Conservation (phyloP, 1,140 invertebrate genomes). For the Gryon sp. region DNA sequence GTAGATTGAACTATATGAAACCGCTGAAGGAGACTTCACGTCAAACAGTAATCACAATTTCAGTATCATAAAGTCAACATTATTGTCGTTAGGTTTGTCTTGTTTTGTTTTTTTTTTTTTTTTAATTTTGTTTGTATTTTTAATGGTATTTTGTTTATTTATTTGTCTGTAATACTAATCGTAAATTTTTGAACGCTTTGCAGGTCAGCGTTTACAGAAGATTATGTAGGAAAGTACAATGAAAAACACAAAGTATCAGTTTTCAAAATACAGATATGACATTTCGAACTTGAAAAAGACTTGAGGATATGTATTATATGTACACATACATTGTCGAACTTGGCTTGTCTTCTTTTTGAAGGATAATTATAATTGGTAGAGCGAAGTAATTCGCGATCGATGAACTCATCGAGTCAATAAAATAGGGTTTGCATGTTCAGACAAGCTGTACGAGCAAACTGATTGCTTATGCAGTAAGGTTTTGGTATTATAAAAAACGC, state of each 20-base stretch:
- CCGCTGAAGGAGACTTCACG: conserved; percentile 19
- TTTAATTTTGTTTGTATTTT: background rate
- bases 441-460: background rate
- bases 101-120: background rate
- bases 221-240: conserved; percentile 22
- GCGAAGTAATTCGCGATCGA: conserved; percentile 32
- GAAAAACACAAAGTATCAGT: conserved; percentile 17
- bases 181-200: conserved; percentile 11
- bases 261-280: conserved; percentile 39
- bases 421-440: background rate
- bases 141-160: conserved; percentile 3
- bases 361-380: conserved; percentile 8
- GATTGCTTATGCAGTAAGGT: conserved; percentile 28
- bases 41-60: conserved; percentile 39
- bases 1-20: conserved; percentile 20
- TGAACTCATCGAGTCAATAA: conserved; percentile 27
- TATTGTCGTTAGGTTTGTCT: conserved; percentile 34
- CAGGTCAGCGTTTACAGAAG: conserved; percentile 3
- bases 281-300: conserved; percentile 22
- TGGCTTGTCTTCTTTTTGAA: no score
- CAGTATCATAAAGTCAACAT: conserved; percentile 33
- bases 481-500: conserved; percentile 34
- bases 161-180: background rate
- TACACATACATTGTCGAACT: conserved; percentile 45
- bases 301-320: conserved; percentile 42